Conservation (phyloP, 2,888 invertebrate species). For the Charanyca ferruginea region DNA sequence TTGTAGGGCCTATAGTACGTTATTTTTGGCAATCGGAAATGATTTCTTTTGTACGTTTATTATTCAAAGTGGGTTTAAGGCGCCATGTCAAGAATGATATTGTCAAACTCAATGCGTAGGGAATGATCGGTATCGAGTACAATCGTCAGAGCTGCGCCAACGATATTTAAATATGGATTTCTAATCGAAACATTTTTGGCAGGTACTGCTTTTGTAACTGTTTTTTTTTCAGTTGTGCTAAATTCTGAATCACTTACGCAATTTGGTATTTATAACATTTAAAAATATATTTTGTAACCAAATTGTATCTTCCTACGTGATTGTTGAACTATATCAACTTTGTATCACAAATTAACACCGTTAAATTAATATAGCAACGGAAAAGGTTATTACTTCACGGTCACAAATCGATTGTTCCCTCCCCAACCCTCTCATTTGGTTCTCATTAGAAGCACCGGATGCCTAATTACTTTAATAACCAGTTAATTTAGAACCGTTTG, state of each 20-base stretch:
- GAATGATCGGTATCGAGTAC: slow-evolving; percentile 58
- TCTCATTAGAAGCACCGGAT: slow-evolving; percentile 87
- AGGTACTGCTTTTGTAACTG: slow-evolving; percentile 25
- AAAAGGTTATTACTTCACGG: slow-evolving; percentile 87
- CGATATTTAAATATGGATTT: slow-evolving; percentile 54
- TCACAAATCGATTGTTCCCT: slow-evolving; percentile 86
- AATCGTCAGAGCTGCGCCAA: slow-evolving; percentile 60
- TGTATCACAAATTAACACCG: slow-evolving; percentile 57
- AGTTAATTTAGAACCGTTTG: slow-evolving; percentile 76
- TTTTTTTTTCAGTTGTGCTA: slow-evolving; percentile 10
- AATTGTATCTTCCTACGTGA: background rate
- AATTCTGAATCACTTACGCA: slow-evolving; percentile 14
- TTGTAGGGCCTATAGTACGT: slow-evolving; percentile 57
- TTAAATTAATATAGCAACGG: slow-evolving; percentile 75
- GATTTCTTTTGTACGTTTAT: slow-evolving; percentile 71
- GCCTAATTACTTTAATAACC: slow-evolving; percentile 86
- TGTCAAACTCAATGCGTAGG: slow-evolving; percentile 55
- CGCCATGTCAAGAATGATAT: slow-evolving; percentile 68
- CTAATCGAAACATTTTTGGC: slow-evolving; percentile 49
- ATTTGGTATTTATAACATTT: background rate
- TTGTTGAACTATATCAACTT: slow-evolving; percentile 2
- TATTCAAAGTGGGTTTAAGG: slow-evolving; percentile 70
- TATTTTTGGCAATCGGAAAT: slow-evolving; percentile 80
- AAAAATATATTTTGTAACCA: slow-evolving; percentile 1
- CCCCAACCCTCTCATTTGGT: slow-evolving; percentile 88